Conservation (phyloP, 2,113 vertebrate genomes). For the Sapayoa aenigma region DNA sequence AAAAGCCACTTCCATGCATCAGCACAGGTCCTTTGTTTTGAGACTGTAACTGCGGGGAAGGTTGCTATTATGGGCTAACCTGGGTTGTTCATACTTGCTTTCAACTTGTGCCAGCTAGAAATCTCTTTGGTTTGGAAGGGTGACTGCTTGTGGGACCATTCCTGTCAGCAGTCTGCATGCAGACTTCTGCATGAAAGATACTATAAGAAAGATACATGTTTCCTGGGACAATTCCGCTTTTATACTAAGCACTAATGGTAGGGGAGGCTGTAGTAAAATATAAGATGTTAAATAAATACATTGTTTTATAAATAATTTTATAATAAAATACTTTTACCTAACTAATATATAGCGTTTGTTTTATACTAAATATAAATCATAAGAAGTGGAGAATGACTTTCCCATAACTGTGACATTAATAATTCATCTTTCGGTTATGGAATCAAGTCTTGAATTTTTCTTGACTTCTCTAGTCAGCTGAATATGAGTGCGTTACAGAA, state of each 20-base stretch:
- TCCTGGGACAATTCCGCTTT: neutral
- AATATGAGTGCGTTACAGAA: neutral
- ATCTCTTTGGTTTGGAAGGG: neutral
- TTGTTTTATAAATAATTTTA: neutral
- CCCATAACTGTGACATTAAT: neutral
- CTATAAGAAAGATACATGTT: neutral
- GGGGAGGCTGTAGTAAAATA: neutral
- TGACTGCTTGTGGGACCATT: rapidly evolving
- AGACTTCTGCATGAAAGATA: neutral
- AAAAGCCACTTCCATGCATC: neutral
- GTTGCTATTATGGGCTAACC: too few species aligned
- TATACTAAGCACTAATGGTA: neutral
- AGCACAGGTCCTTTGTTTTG: neutral
- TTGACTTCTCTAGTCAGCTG: neutral
- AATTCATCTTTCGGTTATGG: neutral
- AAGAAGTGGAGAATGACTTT: neutral
- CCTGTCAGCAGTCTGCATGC: neutral
- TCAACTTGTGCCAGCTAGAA: neutral
- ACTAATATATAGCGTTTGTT: neutral
- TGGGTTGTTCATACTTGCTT: neutral
- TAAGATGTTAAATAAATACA: neutral
- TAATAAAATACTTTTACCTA: neutral
- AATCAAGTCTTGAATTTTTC: neutral
- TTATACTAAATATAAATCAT: neutral
- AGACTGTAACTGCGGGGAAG: neutral